Conservation (phyloP, 2,797 vertebrate genomes). For the Ataeniobius toweri region DNA sequence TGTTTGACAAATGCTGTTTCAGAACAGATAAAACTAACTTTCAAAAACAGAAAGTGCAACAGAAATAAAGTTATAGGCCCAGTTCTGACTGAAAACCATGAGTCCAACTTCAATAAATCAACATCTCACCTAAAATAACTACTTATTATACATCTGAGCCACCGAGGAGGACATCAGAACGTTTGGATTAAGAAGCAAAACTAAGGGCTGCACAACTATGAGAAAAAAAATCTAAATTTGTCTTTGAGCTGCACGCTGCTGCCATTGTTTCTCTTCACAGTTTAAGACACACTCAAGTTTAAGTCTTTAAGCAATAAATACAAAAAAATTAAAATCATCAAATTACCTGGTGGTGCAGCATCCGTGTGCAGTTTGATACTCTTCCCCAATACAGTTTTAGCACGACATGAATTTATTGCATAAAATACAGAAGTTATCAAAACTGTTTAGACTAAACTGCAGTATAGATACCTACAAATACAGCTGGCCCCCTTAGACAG, state of each 20-base stretch:
- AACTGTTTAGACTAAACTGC: no score
- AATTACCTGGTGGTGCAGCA: neutral
- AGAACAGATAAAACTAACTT: conserved; percentile 42
- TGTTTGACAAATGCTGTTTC: conserved; percentile 40
- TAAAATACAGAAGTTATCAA: no score
- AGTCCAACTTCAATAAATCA: conserved; percentile 45
- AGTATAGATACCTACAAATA: no score
- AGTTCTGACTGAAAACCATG: conserved; percentile 53
- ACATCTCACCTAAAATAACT: conserved; percentile 43
- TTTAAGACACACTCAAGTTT: neutral
- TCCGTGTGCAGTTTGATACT: neutral
- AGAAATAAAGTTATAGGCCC: conserved; percentile 56
- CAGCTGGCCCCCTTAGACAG: neutral
- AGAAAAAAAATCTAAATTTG: neutral
- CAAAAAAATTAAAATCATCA: neutral
- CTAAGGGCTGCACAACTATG: conserved; percentile 20
- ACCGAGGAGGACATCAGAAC: conserved; percentile 41
- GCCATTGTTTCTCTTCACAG: conserved; percentile 1
- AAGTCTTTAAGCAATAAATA: neutral
- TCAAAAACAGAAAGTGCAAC: conserved; percentile 64
- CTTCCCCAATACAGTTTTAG: neutral
- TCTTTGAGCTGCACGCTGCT: conserved; percentile 1
- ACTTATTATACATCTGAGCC: conserved; percentile 35
- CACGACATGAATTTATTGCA: neutral
- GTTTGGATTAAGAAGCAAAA: conserved; percentile 15